Percentiles rank a stretch among this genome's conserved stretches.
phyloP scores from a whole-genome alignment of 2,888 invertebrate genomes.

The Nemurella pictetii region DNA sequence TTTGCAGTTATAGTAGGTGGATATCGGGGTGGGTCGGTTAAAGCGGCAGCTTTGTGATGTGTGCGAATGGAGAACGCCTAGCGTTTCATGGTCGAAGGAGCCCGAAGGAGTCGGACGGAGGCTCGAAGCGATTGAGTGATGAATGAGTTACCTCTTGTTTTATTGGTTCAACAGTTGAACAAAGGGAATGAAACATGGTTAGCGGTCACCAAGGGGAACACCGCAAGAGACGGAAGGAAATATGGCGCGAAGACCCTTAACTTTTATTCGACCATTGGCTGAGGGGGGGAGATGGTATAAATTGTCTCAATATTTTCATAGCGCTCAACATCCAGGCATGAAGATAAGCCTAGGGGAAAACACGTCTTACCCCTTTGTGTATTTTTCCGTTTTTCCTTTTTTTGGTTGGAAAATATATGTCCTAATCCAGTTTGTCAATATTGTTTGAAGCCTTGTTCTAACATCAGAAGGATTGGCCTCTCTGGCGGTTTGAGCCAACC shows the following conservation, averaged over 20 bases:
- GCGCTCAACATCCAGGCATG: not conserved
- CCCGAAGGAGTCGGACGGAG: not conserved
- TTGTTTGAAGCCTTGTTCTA: not conserved
- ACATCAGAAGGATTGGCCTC: not conserved
- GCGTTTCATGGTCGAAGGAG: not conserved
- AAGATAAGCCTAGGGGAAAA: not conserved
- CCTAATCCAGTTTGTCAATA: not conserved
- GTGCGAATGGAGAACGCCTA: too few species aligned
- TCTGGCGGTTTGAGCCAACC: not conserved
- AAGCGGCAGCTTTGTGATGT: too few species aligned
- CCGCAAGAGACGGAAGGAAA: not conserved
- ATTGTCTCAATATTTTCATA: not conserved
- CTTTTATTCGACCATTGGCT: not conserved
- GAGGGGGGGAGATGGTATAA: not conserved
- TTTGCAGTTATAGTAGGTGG: not conserved
- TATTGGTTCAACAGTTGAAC: not conserved
- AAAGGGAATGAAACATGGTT: not conserved
- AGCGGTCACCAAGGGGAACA: not conserved
- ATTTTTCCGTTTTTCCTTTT: not conserved
- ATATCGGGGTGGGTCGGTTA: too few species aligned
- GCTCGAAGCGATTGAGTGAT: not conserved
- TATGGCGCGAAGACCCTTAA: not conserved
- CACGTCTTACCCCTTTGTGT: not conserved
- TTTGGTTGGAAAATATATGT: not conserved
- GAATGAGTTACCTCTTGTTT: not conserved